Conservation (phyloP, 92 coral and sea anemone genomes). For the Siderastrea radians region DNA sequence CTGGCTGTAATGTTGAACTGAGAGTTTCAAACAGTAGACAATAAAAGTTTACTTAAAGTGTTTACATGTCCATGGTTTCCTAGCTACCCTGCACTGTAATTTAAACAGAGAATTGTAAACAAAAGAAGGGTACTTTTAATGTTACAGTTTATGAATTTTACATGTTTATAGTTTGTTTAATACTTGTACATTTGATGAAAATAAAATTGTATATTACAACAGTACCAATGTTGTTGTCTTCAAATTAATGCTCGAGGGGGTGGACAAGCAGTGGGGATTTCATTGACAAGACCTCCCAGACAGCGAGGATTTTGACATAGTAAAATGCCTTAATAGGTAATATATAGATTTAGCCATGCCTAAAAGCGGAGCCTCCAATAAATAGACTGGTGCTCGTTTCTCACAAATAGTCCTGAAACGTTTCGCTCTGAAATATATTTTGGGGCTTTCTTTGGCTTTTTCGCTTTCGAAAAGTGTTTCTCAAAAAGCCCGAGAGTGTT, state of each 20-base stretch:
- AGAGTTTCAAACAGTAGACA: not conserved
- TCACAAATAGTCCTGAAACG: too few species aligned
- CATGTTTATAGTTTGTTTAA: not conserved
- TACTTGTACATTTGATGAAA: conserved; percentile 8
- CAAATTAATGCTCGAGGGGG: not conserved
- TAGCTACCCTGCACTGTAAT: too few species aligned
- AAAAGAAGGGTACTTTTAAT: not conserved
- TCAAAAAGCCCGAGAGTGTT: too few species aligned
- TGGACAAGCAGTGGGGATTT: not conserved
- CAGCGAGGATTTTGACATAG: not conserved
- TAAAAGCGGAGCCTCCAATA: not conserved
- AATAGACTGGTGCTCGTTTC: too few species aligned
- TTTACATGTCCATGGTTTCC: not conserved
- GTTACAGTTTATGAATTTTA: not conserved
- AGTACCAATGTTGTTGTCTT: conserved; percentile 17
- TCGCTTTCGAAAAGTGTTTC: too few species aligned
- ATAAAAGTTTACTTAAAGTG: not conserved
- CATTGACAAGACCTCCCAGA: not conserved
- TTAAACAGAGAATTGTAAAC: not conserved
- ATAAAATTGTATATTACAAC: not conserved
- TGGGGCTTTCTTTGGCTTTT: too few species aligned
- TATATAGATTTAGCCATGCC: not conserved
- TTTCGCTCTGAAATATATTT: too few species aligned
- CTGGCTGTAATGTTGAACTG: conserved; percentile 9
- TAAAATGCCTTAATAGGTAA: not conserved